Evolutionary conservation across 2,888 invertebrate species (phyloP).

Genomic region (Macaria liturata): DNA sequence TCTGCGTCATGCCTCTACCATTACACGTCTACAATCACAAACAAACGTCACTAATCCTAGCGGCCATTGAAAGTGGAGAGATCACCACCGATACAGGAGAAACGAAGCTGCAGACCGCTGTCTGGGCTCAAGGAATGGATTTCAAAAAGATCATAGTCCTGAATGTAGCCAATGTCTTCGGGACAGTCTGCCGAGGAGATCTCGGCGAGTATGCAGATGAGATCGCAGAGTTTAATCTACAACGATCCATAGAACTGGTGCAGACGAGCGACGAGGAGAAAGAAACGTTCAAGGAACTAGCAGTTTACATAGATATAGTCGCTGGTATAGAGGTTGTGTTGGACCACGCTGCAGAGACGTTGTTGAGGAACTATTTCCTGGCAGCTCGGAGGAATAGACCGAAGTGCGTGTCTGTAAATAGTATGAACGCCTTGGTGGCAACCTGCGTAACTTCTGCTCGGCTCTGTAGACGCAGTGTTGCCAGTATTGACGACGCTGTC

Average conservation of each 20-base stretch:
- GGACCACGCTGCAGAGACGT: slow-evolving; percentile 50
- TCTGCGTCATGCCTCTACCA: slow-evolving; percentile 64
- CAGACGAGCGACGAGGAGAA: slow-evolving; percentile 49
- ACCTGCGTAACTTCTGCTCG: slow-evolving; percentile 63
- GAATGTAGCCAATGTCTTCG: slow-evolving; percentile 67
- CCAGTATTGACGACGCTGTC: slow-evolving; percentile 66
- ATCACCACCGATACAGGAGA: slow-evolving; percentile 47
- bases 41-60: slow-evolving; percentile 51
- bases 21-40: slow-evolving; percentile 67
- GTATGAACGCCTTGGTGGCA: slow-evolving; percentile 60
- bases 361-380: slow-evolving; percentile 65
- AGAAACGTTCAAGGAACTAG: slow-evolving; percentile 53
- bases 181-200: slow-evolving; percentile 65
- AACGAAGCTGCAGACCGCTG: slow-evolving; percentile 55
- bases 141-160: slow-evolving; percentile 61
- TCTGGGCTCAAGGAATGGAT: slow-evolving; percentile 73
- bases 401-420: slow-evolving; percentile 57
- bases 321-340: slow-evolving; percentile 59
- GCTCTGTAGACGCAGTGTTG: slow-evolving; percentile 58
- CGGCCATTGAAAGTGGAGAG: slow-evolving; percentile 62
- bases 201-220: slow-evolving; percentile 61
- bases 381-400: slow-evolving; percentile 64
- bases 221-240: slow-evolving; percentile 57
- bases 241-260: slow-evolving; percentile 49
- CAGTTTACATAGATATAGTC: slow-evolving; percentile 58